Evolutionary conservation across 2,113 vertebrate genomes (phyloP).

Genomic region (Pelecanus crispus): DNA sequence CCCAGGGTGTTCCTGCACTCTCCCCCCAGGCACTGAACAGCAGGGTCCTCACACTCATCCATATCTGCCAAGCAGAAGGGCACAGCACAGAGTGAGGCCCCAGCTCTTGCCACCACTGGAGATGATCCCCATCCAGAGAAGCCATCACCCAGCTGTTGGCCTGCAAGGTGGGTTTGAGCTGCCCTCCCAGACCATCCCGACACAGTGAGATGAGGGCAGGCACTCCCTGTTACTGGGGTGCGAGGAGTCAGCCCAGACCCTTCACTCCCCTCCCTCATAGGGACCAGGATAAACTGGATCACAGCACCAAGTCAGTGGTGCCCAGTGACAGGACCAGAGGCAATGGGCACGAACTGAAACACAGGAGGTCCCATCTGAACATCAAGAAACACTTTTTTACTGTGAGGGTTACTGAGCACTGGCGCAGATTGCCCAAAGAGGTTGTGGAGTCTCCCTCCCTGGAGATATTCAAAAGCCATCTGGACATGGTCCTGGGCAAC

Average conservation of each 20-base stretch:
- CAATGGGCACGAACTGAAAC: background rate
- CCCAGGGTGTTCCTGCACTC: conserved; percentile 77
- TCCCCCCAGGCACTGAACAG: conserved; percentile 66
- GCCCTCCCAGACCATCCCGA: background rate
- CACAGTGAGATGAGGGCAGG: background rate
- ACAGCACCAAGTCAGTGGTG: background rate
- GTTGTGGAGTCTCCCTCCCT: background rate
- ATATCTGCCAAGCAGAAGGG: conserved; percentile 67
- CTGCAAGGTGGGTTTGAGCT: background rate
- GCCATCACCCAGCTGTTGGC: background rate
- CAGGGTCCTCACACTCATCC: conserved; percentile 73
- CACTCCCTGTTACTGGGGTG: background rate
- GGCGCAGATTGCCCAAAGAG: background rate
- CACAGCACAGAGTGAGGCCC: background rate
- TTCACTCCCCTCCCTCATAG: background rate
- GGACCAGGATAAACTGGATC: background rate
- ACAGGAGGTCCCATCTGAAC: background rate
- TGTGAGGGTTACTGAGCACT: background rate
- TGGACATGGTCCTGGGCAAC: background rate
- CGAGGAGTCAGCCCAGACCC: background rate
- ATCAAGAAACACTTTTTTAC: background rate
- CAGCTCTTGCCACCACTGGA: background rate
- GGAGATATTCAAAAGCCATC: background rate
- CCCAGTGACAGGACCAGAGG: background rate
- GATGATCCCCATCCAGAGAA: background rate